phyloP scores from a whole-genome alignment of 2,797 vertebrate genomes.

The Diplodus puntazzo region DNA sequence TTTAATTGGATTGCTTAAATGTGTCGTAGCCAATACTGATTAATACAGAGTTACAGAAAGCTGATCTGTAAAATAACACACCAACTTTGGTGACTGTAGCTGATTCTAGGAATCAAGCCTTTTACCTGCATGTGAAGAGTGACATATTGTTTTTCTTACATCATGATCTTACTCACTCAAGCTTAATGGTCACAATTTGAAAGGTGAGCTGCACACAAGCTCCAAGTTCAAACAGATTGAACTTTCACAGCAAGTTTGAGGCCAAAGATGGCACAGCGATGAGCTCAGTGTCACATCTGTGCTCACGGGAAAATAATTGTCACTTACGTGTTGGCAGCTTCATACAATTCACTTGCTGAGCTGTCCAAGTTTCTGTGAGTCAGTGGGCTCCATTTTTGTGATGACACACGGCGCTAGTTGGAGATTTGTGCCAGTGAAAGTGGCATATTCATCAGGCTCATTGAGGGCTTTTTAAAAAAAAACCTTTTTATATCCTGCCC shows the following conservation, averaged over 20 bases:
- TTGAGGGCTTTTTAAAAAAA: neutral
- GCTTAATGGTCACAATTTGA: conserved; percentile 7
- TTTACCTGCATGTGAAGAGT: neutral
- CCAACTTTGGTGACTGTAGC: neutral
- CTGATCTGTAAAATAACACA: too few relatives aligned
- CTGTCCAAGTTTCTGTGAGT: conserved; percentile 1
- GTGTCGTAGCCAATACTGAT: too few relatives aligned
- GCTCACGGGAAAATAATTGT: neutral
- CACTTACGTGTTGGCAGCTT: conserved; percentile 24
- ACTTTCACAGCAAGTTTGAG: conserved; percentile 3
- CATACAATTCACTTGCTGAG: neutral
- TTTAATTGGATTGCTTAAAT: too few relatives aligned
- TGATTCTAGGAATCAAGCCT: neutral
- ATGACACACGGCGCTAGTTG: neutral
- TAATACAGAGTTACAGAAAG: too few relatives aligned
- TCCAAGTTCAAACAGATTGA: conserved; percentile 7
- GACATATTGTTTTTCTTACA: neutral
- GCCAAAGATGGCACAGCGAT: neutral
- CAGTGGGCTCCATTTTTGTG: conserved; percentile 12
- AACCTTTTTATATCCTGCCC: conserved; percentile 12
- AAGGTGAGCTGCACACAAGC: conserved; percentile 21
- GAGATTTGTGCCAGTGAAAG: conserved; percentile 18
- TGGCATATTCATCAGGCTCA: conserved; percentile 26
- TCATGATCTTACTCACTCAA: neutral
- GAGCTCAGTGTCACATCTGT: conserved; percentile 23